Evolutionary conservation across 2,888 invertebrate species (phyloP), one percentile per base, ranked within the genome.

Genomic region (Drosophila melanocephala): DNA sequence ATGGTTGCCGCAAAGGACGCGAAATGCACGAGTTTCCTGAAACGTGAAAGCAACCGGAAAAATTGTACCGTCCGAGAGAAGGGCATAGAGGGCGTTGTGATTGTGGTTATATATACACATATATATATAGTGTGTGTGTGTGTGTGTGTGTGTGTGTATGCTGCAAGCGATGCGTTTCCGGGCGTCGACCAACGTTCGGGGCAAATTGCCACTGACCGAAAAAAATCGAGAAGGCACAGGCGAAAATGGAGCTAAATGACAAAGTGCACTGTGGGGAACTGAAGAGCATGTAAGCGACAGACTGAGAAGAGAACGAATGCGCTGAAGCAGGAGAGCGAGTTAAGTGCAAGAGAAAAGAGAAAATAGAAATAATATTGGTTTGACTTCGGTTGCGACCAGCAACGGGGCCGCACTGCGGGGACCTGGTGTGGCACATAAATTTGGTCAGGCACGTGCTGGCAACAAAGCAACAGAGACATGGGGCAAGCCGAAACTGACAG

Each of bases 1-100:
- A 44, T 70, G 65, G 47, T 50, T 61, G 72, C 55, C 74, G 67
- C 69, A 83, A 80, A 77, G 75, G 75, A 75, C 76, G 73, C 78
- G 75, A 83, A 91, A 89, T 90, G 87, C 87, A 87, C 84, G 84
- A 86, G 82, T 67, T 90, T 90, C 86, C 87, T 84, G 90, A 79
- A 71, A 84, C 79, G 81, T 84, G 83, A 84, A 88, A 88, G 81
- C 84, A 83, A 82, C 83, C 91, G 87, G 91, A 91, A 91, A 91
- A 91, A 91, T 91, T 90, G 86, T 83, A 87, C 81, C 67, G 84
- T 65, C 68, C 52, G 47, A 51, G 37, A 58, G 30, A 26, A 51
- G 33, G n/a, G 16, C 26, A 59, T 30, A n/a, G 22, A 3, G 28
- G 37, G 37, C 26, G 19, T 53, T 28, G n/a, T 30, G 10, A 50